These are phyloP conservation scores for Scolopax bukidnonensis DNA, from an alignment of 2,797 vertebrate species.

Conservation along the genomic window DNA sequence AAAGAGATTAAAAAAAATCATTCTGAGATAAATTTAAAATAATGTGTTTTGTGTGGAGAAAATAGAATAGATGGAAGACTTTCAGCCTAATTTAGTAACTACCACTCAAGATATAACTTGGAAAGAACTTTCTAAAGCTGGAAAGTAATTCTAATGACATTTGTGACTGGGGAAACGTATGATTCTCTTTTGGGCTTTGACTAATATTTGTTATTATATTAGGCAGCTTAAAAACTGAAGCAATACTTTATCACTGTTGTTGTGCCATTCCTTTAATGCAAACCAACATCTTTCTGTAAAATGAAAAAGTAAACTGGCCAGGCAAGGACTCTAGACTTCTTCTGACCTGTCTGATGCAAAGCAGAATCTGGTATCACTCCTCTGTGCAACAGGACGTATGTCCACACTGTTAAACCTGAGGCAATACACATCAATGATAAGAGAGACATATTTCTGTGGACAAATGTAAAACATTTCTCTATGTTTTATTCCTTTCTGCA, in stretches of 20 bases:
- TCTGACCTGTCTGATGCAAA: neutral
- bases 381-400: neutral
- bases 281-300: neutral
- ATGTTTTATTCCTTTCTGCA: neutral
- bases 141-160: conserved; percentile 32
- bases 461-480: neutral
- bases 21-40: conserved; percentile 29
- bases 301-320: neutral
- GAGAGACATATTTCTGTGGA: neutral
- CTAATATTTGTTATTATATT: conserved; percentile 41
- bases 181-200: conserved; percentile 46
- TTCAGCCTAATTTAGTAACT: conserved; percentile 46
- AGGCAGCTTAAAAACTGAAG: conserved; percentile 16
- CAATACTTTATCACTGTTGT: conserved; percentile 5
- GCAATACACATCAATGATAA: neutral
- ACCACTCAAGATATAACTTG: conserved; percentile 29
- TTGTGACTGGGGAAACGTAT: conserved; percentile 23
- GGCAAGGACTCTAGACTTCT: neutral
- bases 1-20: neutral
- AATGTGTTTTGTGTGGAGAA: neutral
- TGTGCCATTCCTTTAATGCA: neutral
- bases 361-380: neutral
- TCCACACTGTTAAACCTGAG: neutral
- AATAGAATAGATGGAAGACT: conserved; percentile 48
- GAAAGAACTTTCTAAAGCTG: conserved; percentile 47